Percentiles rank a stretch among this genome's conserved stretches.
phyloP scores from a whole-genome alignment of 2,113 vertebrate species.

The Psittacula cyanocephala region DNA sequence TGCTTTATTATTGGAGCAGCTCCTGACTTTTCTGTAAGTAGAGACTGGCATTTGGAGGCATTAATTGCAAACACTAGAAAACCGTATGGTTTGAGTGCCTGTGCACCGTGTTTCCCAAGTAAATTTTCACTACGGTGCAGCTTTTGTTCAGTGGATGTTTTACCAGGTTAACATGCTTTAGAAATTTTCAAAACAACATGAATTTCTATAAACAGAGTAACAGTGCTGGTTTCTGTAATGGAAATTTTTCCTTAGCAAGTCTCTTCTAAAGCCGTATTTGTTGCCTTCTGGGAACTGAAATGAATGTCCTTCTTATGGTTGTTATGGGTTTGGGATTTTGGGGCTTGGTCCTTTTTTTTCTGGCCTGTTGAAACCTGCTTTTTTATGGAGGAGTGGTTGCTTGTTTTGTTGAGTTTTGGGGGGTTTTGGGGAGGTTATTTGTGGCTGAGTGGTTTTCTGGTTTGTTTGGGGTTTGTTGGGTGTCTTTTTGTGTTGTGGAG shows the following conservation, averaged over 20 bases:
- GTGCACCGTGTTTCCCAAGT: background rate
- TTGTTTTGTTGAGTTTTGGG: background rate
- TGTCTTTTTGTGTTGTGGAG: background rate
- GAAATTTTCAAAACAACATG: background rate
- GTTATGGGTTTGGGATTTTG: background rate
- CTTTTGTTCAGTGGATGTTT: background rate
- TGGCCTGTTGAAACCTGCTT: background rate
- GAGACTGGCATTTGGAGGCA: background rate
- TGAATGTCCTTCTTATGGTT: background rate
- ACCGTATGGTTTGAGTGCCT: background rate
- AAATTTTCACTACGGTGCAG: background rate
- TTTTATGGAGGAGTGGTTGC: accelerated
- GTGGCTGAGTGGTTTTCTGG: background rate
- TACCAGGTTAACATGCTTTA: background rate
- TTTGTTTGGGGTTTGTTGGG: background rate
- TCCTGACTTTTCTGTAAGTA: background rate
- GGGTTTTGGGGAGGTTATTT: background rate
- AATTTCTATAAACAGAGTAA: background rate
- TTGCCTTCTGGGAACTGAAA: background rate
- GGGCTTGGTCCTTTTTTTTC: background rate
- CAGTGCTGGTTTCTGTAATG: background rate
- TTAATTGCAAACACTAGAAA: background rate
- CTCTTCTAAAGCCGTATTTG: background rate
- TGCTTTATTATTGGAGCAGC: background rate
- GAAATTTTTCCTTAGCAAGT: background rate